Percentiles rank a stretch among this genome's conserved stretches.
Evolutionary conservation across 2,113 vertebrate genomes (phyloP).

Genomic region (Natator depressus): DNA sequence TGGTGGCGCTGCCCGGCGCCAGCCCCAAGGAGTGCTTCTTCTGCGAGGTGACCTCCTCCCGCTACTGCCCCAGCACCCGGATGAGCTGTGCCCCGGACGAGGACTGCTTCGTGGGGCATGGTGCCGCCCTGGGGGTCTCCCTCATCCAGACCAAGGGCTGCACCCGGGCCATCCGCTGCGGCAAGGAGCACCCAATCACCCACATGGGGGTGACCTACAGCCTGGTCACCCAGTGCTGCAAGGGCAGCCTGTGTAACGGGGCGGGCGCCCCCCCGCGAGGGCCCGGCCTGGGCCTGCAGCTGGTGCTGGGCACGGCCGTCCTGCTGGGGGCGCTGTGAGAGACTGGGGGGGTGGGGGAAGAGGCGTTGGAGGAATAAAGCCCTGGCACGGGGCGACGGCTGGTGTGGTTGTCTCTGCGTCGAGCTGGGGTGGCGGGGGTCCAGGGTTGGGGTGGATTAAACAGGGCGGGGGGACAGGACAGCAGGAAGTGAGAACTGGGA

Average conservation of each 20-base stretch:
- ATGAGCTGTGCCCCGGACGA: constrained; percentile 58
- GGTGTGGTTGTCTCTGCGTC: neutral
- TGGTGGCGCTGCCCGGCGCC: fast-evolving
- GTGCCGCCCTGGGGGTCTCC: constrained; percentile 22
- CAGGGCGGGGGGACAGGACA: neutral
- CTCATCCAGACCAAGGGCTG: constrained; percentile 68
- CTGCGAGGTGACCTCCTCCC: constrained; percentile 60
- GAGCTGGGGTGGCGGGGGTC: neutral
- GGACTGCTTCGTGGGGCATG: constrained; percentile 54
- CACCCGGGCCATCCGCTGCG: neutral
- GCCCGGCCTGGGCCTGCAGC: neutral
- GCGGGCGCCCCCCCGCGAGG: fast-evolving
- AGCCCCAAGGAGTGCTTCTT: constrained; percentile 55
- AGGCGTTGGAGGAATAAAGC: neutral
- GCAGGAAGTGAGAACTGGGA: neutral
- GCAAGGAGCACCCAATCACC: constrained; percentile 46
- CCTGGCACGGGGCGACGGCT: neutral
- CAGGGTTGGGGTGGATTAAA: neutral
- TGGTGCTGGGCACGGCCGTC: neutral
- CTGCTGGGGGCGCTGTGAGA: neutral
- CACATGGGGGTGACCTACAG: constrained; percentile 70
- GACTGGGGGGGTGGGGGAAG: neutral
- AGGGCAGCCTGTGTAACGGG: constrained; percentile 31
- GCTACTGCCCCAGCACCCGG: neutral
- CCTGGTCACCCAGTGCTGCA: constrained; percentile 61